Evolutionary conservation across 2,113 vertebrate genomes (phyloP).

Genomic region (Eulemur rufifrons): DNA sequence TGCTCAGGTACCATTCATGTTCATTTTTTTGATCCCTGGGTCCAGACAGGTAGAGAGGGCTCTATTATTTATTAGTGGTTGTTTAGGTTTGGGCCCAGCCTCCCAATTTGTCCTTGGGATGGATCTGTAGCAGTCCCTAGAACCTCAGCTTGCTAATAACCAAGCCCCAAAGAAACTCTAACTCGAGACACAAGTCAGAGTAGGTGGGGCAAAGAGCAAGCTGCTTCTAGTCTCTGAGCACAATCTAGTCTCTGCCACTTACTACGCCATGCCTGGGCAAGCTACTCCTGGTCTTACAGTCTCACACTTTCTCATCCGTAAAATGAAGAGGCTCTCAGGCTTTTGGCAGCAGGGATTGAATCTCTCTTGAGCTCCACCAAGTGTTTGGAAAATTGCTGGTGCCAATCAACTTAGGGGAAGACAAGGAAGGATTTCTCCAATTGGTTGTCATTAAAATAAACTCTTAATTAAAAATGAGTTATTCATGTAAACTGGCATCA

Average conservation of each 20-base stretch:
- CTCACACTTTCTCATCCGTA: constrained; percentile 4
- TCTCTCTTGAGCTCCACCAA: not conserved
- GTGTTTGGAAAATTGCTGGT: not conserved
- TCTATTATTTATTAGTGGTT: not conserved
- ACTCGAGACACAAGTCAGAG: not conserved
- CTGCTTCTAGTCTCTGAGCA: not conserved
- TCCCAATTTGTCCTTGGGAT: not conserved
- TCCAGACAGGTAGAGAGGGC: not conserved
- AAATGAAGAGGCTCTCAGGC: not conserved
- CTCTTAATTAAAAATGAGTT: not conserved
- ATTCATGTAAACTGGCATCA: not conserved
- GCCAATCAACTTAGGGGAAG: not conserved
- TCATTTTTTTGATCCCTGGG: not conserved
- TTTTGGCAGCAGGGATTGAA: not conserved
- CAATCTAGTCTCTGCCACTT: not conserved
- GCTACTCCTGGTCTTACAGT: not conserved
- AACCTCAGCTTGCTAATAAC: not conserved
- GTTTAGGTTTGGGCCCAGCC: not conserved
- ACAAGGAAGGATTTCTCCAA: not conserved
- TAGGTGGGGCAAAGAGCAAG: not conserved
- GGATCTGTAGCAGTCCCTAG: not conserved
- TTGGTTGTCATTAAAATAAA: constrained; percentile 39
- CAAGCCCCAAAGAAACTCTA: not conserved
- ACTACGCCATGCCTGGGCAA: not conserved
- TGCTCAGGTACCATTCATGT: not conserved